Evolutionary conservation across 2,113 vertebrate genomes (phyloP), one percentile per base, ranked within the genome.

Genomic region (Sus scrofa): DNA sequence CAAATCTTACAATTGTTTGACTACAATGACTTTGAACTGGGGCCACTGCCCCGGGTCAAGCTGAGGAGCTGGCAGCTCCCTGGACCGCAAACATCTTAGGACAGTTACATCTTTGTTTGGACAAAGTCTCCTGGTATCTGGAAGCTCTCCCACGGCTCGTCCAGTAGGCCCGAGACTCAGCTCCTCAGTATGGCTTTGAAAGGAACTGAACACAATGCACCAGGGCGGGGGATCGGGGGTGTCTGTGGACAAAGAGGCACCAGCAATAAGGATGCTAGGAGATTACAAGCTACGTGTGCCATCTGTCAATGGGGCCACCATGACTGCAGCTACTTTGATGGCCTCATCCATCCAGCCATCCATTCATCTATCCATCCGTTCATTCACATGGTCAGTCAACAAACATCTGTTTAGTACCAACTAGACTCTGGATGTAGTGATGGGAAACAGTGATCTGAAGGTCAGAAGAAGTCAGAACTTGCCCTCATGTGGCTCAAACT

Each of bases 1-100:
- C 52, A 58, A 60, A 50, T 32, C 30, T 34, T 7, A 58, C 6
- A 19, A 24, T 24, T 50, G 50, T 24, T n/a, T 58, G 56, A 8
- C 32, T 3, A 2, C 1, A 1, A 20, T 6, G 34, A 44, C 20
- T n/a, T 4, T 8, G 20, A 19, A 1, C 0, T 32, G 75, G 39
- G 44, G 60, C 11, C 13, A 4, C 6, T 7, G 75, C 75, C 56
- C 50, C 8, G 75, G 44, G 56, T 27, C 20, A 12, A 24, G 65
- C 54, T 19, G 15, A 27, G 63, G 32, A 22, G 13, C 26, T 18
- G 3, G 18, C 37, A 44, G 27, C n/a, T 15, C 10, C n/a, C 32
- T 34, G 8, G 58, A 19, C 52, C 1, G 19, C n/a, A 63, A 27
- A 24, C 82, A 63, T 37, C 65, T 44, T 34, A 44, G 71, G 75